A percentile compares a stretch with the other conserved stretches of the same genome.
Conservation (phyloP, 2,113 vertebrate species). For the Malurus elegans region DNA sequence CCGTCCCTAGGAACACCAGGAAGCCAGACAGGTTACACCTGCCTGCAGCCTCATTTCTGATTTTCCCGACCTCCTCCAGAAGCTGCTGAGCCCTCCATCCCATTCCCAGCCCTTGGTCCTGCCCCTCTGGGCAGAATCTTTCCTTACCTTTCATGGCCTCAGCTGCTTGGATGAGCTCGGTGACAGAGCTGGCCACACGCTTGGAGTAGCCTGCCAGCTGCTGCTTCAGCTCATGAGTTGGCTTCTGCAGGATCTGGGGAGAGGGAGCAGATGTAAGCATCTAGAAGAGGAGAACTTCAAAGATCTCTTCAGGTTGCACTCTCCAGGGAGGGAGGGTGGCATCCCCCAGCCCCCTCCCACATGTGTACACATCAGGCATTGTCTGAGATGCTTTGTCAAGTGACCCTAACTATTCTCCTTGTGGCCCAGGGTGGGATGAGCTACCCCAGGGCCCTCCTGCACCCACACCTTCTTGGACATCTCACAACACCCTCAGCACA, state of each 20-base stretch:
- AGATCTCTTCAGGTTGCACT: rapidly evolving
- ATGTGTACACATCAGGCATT: background rate
- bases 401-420: background rate
- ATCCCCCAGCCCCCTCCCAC: background rate
- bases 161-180: conserved; percentile 95
- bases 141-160: conserved; percentile 96
- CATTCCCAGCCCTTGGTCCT: background rate
- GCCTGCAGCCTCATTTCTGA: rapidly evolving
- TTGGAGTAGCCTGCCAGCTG: conserved; percentile 91
- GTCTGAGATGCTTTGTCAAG: background rate
- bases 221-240: conserved; percentile 90
- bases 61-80: background rate
- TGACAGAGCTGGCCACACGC: conserved; percentile 91
- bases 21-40: background rate
- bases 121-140: background rate
- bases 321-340: background rate
- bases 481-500: background rate
- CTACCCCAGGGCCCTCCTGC: background rate
- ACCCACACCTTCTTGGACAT: background rate
- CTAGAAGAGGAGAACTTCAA: background rate
- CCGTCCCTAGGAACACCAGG: conserved; percentile 70
- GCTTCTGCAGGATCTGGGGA: conserved; percentile 90
- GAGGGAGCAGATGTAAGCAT: background rate
- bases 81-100: background rate
- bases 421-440: background rate